Evolutionary conservation across 1,140 invertebrate species (phyloP), one percentile per base, ranked within the genome.

Genomic region (Hycleus phaleratus): DNA sequence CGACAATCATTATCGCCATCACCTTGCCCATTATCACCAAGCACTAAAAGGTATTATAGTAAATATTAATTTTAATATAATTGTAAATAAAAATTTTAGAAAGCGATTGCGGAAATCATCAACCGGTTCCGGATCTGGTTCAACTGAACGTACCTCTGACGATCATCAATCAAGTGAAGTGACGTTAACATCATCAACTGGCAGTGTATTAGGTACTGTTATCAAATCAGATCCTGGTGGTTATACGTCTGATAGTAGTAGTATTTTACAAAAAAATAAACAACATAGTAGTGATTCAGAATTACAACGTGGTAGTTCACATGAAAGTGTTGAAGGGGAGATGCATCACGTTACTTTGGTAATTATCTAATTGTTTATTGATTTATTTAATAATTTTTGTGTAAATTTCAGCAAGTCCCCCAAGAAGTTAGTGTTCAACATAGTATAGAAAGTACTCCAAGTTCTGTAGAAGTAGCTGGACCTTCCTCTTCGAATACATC

Each of bases 61-160:
- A 18, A 18, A 18, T 18, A 18, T 18, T 18, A 18, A 18, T 51
- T 3, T 10, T 4, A 12, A 25, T 39, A 7, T 32, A 32, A 32
- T 32, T 32, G 7, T 32, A 32, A 32, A 32, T 32, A 32, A 3
- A 32, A 32, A 32, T 60, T 68, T 74, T 56, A 76, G 83, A 63
- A 86, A 85, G 72, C 74, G 87, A 58, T 77, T 87, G 65, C 75
- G 86, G 59, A 88, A 87, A 74, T 82, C 85, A 46, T 88, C 86
- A 1, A 82, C 80, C 12, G 85, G 86, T 5, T 86, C 83, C 0
- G 77, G 72, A 25, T 83, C 74, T 70, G 80, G 76, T 50, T 85
- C 81, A 54, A 81, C 72, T 44, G 81, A 78, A 63, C 69, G 75
- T 18, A 73, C 61, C n/a, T 63, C 62, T n/a, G 61, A 65, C 51